A percentile compares a stretch with the other conserved stretches of the same genome.
phyloP scores from a whole-genome alignment of 1,140 invertebrate genomes.

The Drosophila subobscura region DNA sequence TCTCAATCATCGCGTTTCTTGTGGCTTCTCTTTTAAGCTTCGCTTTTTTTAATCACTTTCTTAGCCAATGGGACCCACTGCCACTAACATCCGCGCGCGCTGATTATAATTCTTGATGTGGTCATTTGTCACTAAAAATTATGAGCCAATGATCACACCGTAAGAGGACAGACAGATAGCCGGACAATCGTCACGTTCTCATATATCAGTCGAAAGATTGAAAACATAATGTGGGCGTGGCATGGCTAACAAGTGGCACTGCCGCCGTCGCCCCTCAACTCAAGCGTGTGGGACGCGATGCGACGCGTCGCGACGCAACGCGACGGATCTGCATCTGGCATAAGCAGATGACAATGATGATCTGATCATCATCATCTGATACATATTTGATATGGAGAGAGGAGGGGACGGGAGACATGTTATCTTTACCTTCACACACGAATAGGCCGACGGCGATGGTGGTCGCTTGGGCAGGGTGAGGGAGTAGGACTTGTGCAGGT shows the following conservation, averaged over 20 bases:
- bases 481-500: conserved; percentile 82
- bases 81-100: not conserved
- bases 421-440: conserved; percentile 63
- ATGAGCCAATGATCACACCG: conserved; percentile 45
- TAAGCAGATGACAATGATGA: conserved; percentile 4
- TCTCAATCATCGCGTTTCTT: too few species aligned
- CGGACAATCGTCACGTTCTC: conserved; percentile 46
- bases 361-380: not conserved
- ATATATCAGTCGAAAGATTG: conserved; percentile 44
- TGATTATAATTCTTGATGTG: conserved; percentile 47
- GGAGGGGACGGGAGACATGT: too few species aligned
- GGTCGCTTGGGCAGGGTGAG: conserved; percentile 78
- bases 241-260: conserved; percentile 19
- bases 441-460: conserved; percentile 66
- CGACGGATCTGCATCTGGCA: not conserved
- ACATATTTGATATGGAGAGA: not conserved
- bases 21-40: fast-evolving
- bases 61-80: not conserved
- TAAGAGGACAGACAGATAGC: not conserved
- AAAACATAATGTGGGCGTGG: conserved; percentile 35
- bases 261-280: not conserved
- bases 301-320: not conserved
- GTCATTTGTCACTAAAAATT: conserved; percentile 70
- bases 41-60: not conserved
- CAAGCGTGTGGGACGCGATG: too few species aligned